Evolutionary conservation across 2,113 vertebrate genomes (phyloP).

Genomic region (Rhodinocichla rosea): DNA sequence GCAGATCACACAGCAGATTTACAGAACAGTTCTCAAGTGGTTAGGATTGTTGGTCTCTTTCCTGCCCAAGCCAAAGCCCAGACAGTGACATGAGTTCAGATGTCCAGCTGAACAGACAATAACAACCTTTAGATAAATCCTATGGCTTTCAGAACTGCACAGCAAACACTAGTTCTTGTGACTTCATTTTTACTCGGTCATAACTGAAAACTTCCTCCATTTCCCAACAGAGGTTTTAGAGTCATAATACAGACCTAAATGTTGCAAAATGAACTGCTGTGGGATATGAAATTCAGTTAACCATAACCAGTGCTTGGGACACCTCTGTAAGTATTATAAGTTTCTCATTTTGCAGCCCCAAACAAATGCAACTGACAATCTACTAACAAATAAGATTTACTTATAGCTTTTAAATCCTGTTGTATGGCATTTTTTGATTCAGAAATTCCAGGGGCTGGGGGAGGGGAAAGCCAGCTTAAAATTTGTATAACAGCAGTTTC

Average conservation of each 20-base stretch:
- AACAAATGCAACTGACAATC: neutral
- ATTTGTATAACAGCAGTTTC: constrained; percentile 2
- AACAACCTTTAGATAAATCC: neutral
- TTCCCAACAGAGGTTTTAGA: neutral
- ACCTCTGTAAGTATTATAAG: neutral
- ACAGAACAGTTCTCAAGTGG: neutral
- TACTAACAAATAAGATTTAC: neutral
- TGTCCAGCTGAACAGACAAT: neutral
- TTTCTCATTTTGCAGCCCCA: neutral
- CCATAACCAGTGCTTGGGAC: neutral
- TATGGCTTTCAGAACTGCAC: neutral
- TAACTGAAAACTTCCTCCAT: neutral
- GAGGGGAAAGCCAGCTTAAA: constrained; percentile 20
- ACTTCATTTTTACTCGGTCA: neutral
- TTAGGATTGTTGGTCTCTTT: neutral
- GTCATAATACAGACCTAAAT: neutral
- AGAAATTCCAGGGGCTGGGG: neutral
- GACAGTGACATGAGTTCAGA: neutral
- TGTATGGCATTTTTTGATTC: neutral
- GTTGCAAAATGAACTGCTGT: neutral
- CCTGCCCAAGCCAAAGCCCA: neutral
- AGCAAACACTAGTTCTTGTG: neutral
- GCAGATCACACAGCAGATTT: neutral
- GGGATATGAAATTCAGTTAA: neutral
- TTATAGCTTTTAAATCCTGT: neutral